Evolutionary conservation across 2,113 vertebrate species (phyloP).

Genomic region (Thomomys bottae): DNA sequence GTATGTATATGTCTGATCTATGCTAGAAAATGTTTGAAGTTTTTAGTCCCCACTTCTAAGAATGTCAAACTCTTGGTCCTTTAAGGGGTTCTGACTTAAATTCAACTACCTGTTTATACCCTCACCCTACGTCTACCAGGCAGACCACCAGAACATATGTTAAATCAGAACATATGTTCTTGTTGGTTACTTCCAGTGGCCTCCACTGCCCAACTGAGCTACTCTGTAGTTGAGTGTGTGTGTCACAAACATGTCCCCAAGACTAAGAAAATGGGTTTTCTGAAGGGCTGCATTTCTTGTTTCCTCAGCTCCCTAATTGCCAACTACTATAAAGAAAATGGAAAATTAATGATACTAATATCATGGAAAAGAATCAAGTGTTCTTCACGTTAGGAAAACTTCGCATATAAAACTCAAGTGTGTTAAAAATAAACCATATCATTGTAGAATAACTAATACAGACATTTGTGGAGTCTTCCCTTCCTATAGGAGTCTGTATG

Average conservation of each 20-base stretch:
- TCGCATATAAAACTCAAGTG: neutral
- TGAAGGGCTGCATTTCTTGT: neutral
- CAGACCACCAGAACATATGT: neutral
- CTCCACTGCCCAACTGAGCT: neutral
- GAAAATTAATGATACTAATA: neutral
- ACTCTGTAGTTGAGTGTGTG: neutral
- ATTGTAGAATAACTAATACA: neutral
- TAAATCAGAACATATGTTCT: neutral
- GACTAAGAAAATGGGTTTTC: neutral
- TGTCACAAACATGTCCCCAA: neutral
- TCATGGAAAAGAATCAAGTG: neutral
- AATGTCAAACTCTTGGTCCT: neutral
- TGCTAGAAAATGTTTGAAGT: neutral
- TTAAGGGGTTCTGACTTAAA: neutral
- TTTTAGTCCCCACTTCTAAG: neutral
- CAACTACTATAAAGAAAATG: constrained; percentile 27
- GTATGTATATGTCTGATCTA: neutral
- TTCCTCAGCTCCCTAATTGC: neutral
- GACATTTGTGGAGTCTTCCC: neutral
- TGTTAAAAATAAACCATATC: neutral
- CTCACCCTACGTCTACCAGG: neutral
- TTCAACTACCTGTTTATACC: neutral
- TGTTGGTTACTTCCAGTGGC: neutral
- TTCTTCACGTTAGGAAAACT: neutral
- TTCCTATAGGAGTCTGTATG: neutral